These are phyloP conservation scores for Phymanthus crucifer DNA, from an alignment of 92 coral and sea anemone species.

Conservation along the genomic window DNA sequence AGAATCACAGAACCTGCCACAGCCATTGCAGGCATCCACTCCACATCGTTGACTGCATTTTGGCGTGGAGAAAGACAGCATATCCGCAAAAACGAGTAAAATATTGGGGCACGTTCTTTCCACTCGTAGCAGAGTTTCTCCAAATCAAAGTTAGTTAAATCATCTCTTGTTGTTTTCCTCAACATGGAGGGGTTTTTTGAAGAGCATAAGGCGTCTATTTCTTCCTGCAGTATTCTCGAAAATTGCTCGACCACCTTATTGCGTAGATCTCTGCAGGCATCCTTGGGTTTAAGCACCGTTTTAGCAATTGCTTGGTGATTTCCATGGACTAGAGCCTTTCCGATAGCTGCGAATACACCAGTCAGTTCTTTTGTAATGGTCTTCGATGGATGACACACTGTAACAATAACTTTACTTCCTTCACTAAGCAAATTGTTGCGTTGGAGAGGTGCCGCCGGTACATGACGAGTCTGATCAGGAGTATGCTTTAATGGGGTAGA, in stretches of 20 bases:
- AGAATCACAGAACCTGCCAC: not conserved
- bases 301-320: constrained; percentile 17
- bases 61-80: not conserved
- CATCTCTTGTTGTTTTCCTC: not conserved
- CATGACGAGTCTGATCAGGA: no score
- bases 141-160: constrained; percentile 12
- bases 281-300: constrained; percentile 13
- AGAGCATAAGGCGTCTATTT: constrained; percentile 11
- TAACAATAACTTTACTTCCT: not conserved
- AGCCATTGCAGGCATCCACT: not conserved
- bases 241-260: constrained; percentile 6
- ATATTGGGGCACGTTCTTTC: constrained; percentile 31
- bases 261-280: no score
- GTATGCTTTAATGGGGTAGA: no score
- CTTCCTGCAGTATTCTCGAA: not conserved
- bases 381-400: constrained; percentile 11
- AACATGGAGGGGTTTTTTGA: constrained; percentile 15
- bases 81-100: constrained; percentile 20
- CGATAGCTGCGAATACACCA: not conserved
- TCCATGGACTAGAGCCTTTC: constrained; percentile 11
- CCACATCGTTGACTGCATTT: not conserved
- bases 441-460: no score
- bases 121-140: constrained; percentile 29
- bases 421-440: no score
- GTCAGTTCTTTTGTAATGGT: constrained; percentile 1